Evolutionary conservation across 1,140 invertebrate genomes (phyloP), one percentile per base, ranked within the genome.

Genomic region (Drosophila nebulosa): DNA sequence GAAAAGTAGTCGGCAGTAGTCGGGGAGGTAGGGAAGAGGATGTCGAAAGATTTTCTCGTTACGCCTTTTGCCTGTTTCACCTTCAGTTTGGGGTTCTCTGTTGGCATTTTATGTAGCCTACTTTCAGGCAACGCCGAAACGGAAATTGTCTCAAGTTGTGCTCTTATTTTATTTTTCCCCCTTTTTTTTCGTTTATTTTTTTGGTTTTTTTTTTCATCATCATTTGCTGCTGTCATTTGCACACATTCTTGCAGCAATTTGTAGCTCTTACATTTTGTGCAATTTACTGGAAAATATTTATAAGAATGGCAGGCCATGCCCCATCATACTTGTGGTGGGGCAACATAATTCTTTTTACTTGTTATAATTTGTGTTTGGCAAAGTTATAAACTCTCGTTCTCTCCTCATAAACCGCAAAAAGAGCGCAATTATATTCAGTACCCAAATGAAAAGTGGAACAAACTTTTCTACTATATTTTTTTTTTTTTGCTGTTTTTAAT

Each of bases 261-360:
- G 64, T 63, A 46, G 63, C 27, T 35, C 36, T 52, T 65, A 63
- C 56, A 56, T 26, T 56, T 60, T 61, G 67, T 69, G 76, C 68
- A 79, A 76, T 79, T 79, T 79, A 63, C 69, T 69, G 60, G 78
- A 57, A 84, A 83, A 83, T 79, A 74, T 79, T 63, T 59, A 64
- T 78, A 65, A 79, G 51, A 46, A 55, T 59, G 50, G 32, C 30
- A 39, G 30, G 30, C 9, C 0, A 32, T 10, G 2, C n/a, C n/a
- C n/a, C n/a, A n/a, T n/a, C n/a, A n/a, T 32, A 10, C 12, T 32
- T 10, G 30, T 32, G 30, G 9, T 32, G 30, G 10, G 3, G 30
- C 30, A 32, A 32, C 9, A 32, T 32, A 32, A n/a, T 32, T 32
- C 9, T 32, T 32, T 32, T n/a, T n/a, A 12, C 30, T 32, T 32